phyloP scores from a whole-genome alignment of 2,888 invertebrate species.

The Magallana nippona region DNA sequence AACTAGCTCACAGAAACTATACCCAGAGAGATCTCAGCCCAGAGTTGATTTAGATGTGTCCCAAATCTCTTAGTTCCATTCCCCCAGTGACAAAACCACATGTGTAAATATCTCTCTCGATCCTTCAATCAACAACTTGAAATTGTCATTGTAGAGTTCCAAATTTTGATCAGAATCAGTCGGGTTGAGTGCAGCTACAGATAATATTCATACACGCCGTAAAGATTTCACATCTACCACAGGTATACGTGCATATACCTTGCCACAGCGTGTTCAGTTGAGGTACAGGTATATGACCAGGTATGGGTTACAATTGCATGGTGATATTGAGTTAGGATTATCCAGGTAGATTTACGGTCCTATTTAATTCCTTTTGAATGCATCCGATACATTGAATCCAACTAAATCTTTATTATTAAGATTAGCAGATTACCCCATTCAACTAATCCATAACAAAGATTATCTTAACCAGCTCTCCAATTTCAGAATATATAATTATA shows the following conservation, averaged over 20 bases:
- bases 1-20: no score
- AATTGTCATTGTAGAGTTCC: conserved; percentile 8
- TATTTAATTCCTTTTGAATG: not conserved
- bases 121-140: not conserved
- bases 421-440: not conserved
- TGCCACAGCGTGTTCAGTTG: no score
- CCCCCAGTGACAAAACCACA: no score
- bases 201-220: no score
- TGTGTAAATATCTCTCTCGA: no score
- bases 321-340: conserved; percentile 6
- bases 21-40: no score
- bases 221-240: no score
- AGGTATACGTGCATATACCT: no score
- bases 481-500: not conserved
- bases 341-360: conserved; percentile 12
- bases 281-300: not conserved
- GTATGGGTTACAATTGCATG: conserved; percentile 7
- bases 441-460: not conserved
- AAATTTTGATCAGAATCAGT: conserved; percentile 14
- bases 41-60: no score
- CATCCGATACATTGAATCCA: not conserved
- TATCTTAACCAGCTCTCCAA: not conserved
- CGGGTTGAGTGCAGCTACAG: no score
- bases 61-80: no score
- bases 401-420: conserved; percentile 11